These are phyloP conservation scores for Plotosus lineatus DNA, from an alignment of 2,113 vertebrate genomes.

Conservation along the genomic window DNA sequence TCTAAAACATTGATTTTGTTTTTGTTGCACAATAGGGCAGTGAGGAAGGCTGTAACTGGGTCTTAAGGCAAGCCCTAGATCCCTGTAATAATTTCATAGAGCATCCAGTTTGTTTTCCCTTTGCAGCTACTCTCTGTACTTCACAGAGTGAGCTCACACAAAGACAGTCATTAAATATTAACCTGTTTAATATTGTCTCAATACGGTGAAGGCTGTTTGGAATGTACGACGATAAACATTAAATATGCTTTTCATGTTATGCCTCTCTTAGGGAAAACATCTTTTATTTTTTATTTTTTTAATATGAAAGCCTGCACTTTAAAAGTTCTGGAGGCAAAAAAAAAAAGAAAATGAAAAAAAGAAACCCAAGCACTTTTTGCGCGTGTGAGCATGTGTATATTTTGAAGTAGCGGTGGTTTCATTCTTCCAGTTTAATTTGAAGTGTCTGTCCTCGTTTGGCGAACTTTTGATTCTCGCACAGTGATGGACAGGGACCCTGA, in stretches of 20 bases:
- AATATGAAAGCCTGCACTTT: conserved; percentile 61
- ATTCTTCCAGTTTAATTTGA: conserved; percentile 62
- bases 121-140: conserved; percentile 65
- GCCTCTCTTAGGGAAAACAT: conserved; percentile 60
- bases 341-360: conserved; percentile 38
- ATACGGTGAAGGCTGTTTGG: conserved; percentile 71
- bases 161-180: conserved; percentile 81
- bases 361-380: conserved; percentile 56
- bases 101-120: conserved; percentile 77
- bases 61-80: conserved; percentile 62
- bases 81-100: conserved; percentile 66
- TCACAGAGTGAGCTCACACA: conserved; percentile 68
- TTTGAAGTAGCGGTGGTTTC: conserved; percentile 54
- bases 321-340: conserved; percentile 68
- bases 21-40: background rate
- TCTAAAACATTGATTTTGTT: conserved; percentile 36
- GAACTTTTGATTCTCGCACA: conserved; percentile 34
- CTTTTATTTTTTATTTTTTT: conserved; percentile 18
- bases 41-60: conserved; percentile 38
- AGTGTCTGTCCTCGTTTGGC: conserved; percentile 64
- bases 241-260: conserved; percentile 82
- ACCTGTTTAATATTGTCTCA: conserved; percentile 81
- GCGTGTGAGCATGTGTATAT: conserved; percentile 28
- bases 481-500: conserved; percentile 60
- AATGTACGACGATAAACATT: conserved; percentile 74